phyloP scores from a whole-genome alignment of 2,113 vertebrate species.

The Ondatra zibethicus region DNA sequence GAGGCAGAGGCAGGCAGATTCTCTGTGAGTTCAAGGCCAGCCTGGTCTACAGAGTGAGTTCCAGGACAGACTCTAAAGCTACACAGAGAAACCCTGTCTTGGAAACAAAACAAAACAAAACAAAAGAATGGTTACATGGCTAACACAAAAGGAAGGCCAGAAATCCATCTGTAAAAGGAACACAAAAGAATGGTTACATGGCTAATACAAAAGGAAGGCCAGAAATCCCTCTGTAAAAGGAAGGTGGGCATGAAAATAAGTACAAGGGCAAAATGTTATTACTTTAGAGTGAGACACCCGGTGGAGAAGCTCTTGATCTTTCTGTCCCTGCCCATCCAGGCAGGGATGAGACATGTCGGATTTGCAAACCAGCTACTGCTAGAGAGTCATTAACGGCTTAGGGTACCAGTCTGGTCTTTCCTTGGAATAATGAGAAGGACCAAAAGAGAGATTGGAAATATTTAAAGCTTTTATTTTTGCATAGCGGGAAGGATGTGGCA shows the following conservation, averaged over 20 bases:
- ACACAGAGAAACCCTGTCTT: too few species aligned
- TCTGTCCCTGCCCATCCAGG: neutral
- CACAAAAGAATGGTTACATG: conserved; percentile 26
- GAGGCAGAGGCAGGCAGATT: too few species aligned
- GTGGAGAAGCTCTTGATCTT: neutral
- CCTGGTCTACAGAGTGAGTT: too few species aligned
- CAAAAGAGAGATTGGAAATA: neutral
- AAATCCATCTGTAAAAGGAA: neutral
- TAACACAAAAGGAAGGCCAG: neutral
- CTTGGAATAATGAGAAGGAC: neutral
- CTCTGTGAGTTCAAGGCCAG: too few species aligned
- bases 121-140: neutral
- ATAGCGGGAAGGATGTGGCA: too few species aligned
- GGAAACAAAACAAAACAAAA: too few species aligned
- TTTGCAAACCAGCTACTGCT: neutral
- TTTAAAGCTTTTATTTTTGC: neutral
- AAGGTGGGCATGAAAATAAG: neutral
- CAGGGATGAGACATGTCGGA: too few species aligned
- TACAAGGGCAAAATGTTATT: neutral
- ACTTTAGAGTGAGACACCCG: neutral
- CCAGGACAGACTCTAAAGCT: too few species aligned
- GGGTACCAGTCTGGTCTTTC: neutral
- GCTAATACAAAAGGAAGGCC: neutral
- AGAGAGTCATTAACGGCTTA: neutral
- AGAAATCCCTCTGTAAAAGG: neutral